Evolutionary conservation across 2,797 vertebrate species (phyloP).

Genomic region (Kryptolebias ocellatus): DNA sequence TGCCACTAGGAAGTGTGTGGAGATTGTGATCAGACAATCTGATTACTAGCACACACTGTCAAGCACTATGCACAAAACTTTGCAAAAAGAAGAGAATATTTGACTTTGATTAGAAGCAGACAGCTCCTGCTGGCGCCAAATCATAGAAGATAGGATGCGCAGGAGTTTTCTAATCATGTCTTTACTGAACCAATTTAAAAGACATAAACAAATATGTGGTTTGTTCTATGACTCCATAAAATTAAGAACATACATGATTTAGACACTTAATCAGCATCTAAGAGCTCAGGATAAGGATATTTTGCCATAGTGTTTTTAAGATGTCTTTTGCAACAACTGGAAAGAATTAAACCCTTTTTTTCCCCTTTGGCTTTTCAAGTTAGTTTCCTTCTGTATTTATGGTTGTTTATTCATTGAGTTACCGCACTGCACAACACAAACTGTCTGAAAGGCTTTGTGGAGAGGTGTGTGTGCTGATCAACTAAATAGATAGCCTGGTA

Average conservation of each 20-base stretch:
- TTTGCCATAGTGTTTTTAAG: background rate
- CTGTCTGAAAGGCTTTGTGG: background rate
- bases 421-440: background rate
- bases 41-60: conserved; percentile 21
- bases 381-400: background rate
- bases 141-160: conserved; percentile 34
- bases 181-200: conserved; percentile 44
- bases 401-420: background rate
- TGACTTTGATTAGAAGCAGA: conserved; percentile 50
- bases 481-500: background rate
- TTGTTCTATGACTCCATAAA: conserved; percentile 35
- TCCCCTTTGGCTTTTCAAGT: background rate
- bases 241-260: conserved; percentile 39
- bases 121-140: conserved; percentile 32
- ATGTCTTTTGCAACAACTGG: background rate
- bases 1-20: background rate
- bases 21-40: conserved; percentile 9
- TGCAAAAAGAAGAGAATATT: conserved; percentile 11
- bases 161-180: conserved; percentile 38
- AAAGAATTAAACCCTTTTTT: background rate
- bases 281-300: background rate
- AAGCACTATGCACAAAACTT: background rate
- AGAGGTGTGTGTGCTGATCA: background rate
- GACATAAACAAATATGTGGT: conserved; percentile 47
- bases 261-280: conserved; percentile 26